Evolutionary conservation across 2,797 vertebrate species (phyloP).

Genomic region (Callimico goeldii): DNA sequence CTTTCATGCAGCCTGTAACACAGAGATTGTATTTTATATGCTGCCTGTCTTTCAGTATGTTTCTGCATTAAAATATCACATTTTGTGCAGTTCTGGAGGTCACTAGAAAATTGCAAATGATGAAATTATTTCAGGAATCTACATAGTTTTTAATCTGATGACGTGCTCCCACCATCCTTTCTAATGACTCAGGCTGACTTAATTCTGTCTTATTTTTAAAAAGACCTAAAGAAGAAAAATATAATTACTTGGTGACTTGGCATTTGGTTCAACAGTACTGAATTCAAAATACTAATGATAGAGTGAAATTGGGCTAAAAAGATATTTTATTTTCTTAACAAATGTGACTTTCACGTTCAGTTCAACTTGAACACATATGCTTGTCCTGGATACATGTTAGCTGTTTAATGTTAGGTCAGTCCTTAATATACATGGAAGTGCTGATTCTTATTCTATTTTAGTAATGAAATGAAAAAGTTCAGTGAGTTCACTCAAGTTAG

Average conservation of each 20-base stretch:
- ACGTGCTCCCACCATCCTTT: not conserved
- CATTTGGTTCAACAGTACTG: not conserved
- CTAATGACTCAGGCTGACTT: not conserved
- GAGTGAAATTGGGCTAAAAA: not conserved
- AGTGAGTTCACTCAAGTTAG: not conserved
- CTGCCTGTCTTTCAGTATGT: not conserved
- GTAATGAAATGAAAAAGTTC: not conserved
- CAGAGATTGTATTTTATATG: not conserved
- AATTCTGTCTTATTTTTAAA: not conserved
- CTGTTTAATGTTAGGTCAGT: not conserved
- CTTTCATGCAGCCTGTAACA: not conserved
- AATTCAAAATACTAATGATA: not conserved
- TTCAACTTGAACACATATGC: not conserved
- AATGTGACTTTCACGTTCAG: slow-evolving; percentile 20
- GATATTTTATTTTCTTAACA: slow-evolving; percentile 31
- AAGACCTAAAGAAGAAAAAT: not conserved
- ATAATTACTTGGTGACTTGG: not conserved
- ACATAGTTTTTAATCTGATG: not conserved
- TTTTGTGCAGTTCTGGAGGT: not conserved
- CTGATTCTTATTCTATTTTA: slow-evolving; percentile 3
- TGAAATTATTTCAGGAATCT: slow-evolving; percentile 14
- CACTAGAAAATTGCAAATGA: slow-evolving; percentile 12
- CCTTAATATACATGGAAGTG: not conserved
- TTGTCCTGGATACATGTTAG: not conserved
- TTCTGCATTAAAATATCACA: not conserved